These are phyloP conservation scores for Callipepla californica DNA, from an alignment of 2,113 vertebrate genomes.

Conservation along the genomic window DNA sequence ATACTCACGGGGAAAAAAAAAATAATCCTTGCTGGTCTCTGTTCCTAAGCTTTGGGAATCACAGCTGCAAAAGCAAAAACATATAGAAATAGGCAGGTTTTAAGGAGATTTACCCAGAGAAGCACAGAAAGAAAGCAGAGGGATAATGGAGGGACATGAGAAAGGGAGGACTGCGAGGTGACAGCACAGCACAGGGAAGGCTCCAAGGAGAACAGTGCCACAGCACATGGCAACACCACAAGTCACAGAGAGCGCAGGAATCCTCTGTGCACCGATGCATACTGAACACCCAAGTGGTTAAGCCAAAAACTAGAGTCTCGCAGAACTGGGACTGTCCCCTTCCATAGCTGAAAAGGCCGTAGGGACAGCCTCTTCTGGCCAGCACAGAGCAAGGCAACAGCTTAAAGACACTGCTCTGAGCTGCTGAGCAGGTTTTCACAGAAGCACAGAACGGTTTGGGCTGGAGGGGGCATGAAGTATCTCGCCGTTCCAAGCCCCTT, in stretches of 20 bases:
- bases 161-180: not conserved
- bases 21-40: not conserved
- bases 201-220: not conserved
- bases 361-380: not conserved
- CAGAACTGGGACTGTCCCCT: not conserved
- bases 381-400: not conserved
- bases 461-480: not conserved
- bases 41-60: not conserved
- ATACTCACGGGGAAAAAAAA: not conserved
- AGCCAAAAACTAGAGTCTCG: not conserved
- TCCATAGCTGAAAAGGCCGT: not conserved
- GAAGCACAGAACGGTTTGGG: not conserved
- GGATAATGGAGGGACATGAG: not conserved
- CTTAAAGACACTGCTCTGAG: not conserved
- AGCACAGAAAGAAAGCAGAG: not conserved
- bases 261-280: not conserved
- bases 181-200: not conserved
- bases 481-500: not conserved
- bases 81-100: not conserved
- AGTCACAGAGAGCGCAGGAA: not conserved
- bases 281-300: not conserved
- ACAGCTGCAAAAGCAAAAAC: not conserved
- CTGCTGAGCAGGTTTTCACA: not conserved
- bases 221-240: not conserved
- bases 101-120: not conserved